Evolutionary conservation across 2,888 invertebrate species (phyloP).

Genomic region (Dryadula phaetusa): DNA sequence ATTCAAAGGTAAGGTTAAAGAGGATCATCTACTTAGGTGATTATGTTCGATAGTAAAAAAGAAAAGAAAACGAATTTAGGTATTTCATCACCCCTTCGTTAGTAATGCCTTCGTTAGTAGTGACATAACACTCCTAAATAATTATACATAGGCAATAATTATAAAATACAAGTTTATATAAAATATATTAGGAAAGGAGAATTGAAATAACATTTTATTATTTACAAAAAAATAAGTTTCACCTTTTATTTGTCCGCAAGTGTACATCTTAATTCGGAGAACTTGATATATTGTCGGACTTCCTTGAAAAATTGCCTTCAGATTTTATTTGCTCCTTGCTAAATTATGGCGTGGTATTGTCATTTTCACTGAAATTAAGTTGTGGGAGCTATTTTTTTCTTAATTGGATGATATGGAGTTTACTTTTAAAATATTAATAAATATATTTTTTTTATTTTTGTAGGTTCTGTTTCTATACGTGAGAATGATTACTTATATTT

Average conservation of each 20-base stretch:
- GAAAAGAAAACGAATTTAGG: too few species aligned
- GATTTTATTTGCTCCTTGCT: constrained; percentile 38
- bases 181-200: background rate
- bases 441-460: too few species aligned
- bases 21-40: too few species aligned
- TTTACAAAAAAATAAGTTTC: background rate
- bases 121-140: too few species aligned
- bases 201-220: background rate
- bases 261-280: constrained; percentile 36
- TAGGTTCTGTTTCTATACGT: too few species aligned
- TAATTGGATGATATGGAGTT: background rate
- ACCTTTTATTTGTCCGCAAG: constrained; percentile 8
- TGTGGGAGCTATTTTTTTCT: background rate
- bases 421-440: background rate
- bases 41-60: too few species aligned
- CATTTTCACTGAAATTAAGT: constrained; percentile 12
- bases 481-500: too few species aligned
- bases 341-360: constrained; percentile 33
- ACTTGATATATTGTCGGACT: constrained; percentile 39
- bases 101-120: too few species aligned
- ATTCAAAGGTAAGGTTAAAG: too few species aligned
- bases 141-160: too few species aligned
- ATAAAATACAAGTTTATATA: too few species aligned
- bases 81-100: too few species aligned
- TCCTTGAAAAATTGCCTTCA: constrained; percentile 39